Evolutionary conservation across 2,113 vertebrate species (phyloP), one percentile per base, ranked within the genome.

Genomic region (Nyctibius bracteatus): DNA sequence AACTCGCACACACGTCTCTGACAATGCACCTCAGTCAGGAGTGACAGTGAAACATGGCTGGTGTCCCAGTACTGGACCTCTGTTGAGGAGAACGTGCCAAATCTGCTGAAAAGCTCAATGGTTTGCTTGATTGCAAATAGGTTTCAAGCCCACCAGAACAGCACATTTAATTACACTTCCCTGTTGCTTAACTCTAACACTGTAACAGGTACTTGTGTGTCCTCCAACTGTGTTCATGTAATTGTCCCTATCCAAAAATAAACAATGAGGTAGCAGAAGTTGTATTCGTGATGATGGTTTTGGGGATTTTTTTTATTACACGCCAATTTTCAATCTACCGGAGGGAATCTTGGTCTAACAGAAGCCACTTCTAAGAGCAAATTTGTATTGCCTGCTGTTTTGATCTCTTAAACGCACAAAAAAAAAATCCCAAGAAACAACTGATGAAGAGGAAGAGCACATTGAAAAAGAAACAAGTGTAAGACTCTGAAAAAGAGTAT

Each of bases 61-160:
- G 81, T 85, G 55, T 90, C 95, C 96, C 87, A 81, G 88, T 8
- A 63, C 39, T 86, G 93, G 96, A 70, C 90, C 92, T 95, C 75
- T 77, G 80, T 82, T 58, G 78, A 92, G 62, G 31, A 33, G 22
- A 77, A 24, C 14, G 35, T 89, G 74, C 86, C 71, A 31, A 88
- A 57, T 27, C 77, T 81, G 81, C 82, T 92, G 83, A 90, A 95
- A 90, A 88, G 11, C 70, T 65, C 43, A 31, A 14, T 17, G 62
- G 37, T 84, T 71, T 55, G 14, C 72, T 81, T 86, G 86, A 59
- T 49, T 82, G 28, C n/a, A 86, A 83, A 89, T 52, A 55, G 62
- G 25, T 92, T 94, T 93, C 54, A 94, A 89, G 94, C 91, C 80
- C 93, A 88, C 65, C 91, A 59, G 68, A 90, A 80, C 46, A 83